Base-by-base conservation (phyloP, 2,888 invertebrate species). In the Poecilobothrus nobilitatus region DNA sequence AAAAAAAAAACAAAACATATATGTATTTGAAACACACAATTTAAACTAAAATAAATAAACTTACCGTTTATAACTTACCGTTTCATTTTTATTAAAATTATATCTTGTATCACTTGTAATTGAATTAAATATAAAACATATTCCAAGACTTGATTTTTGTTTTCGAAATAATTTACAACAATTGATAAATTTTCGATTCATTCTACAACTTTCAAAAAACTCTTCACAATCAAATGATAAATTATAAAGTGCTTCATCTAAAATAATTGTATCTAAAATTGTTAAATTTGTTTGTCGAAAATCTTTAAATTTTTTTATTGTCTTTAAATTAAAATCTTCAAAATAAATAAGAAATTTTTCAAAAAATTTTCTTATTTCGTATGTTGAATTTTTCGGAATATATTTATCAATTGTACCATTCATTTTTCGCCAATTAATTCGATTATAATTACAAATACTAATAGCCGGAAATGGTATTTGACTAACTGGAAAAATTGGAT, bases 181-280 rank as follows among this genome's bases (percentile, higher is more conserved):
- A 18, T 53, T 18, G 2, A 18, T 15, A 12, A 18, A 15, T n/a
- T 18, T 53, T 2, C 53, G 12, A 53, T 53, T 53, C 1, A 53
- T 12, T 18, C 53, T 9, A 53, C 53, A 53, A 6, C 18, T 18
- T 53, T 18, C 53, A 53, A 53, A 53, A 1, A 53, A 53, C 6
- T 53, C 53, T 53, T 53, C n/a, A 53, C 53, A 53, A 18, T 53
- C 53, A 53, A 53, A 53, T 53, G 53, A 53, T 53, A 53, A 18
- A 53, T n/a, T 18, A 2, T 2, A 2, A 2, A 53, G 53, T 2
- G 53, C 53, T 18, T 53, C 18, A 18, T 18, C 53, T 53, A 53
- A 18, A 53, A 12, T 53, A 1, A 53, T 18, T 4, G 15, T 18
- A 15, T 53, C n/a, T 18, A 53, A 18, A 53, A 2, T 5, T 53